Percentiles rank a stretch among this genome's conserved stretches.
phyloP scores from a whole-genome alignment of 2,888 invertebrate genomes.

The Ashinkailepas kermadecensis region DNA sequence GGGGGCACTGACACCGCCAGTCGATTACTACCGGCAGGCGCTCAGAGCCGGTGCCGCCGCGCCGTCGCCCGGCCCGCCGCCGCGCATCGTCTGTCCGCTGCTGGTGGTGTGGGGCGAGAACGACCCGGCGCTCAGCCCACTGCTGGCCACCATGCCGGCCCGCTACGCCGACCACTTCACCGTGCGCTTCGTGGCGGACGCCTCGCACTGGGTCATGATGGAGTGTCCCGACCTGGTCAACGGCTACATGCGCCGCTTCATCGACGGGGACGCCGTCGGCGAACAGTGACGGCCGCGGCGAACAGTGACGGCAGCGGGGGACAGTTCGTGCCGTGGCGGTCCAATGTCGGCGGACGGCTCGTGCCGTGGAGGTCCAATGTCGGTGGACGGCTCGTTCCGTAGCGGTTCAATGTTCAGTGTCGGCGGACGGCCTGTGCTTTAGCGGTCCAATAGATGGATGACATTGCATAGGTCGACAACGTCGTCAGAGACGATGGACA shows the following conservation, averaged over 20 bases:
- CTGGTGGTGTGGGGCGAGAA: neutral
- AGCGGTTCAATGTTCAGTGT: no score
- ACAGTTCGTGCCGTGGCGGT: no score
- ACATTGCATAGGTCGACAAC: no score
- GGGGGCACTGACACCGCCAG: slow-evolving; percentile 50
- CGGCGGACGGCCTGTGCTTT: no score
- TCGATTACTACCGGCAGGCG: slow-evolving; percentile 51
- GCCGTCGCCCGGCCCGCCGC: neutral
- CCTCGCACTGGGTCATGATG: slow-evolving; percentile 13
- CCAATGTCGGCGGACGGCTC: no score
- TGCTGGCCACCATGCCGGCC: slow-evolving; percentile 14
- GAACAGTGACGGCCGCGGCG: no score
- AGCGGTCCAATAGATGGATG: no score
- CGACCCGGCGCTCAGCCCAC: neutral
- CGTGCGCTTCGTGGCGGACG: neutral
- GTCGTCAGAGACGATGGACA: no score
- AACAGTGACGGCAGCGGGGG: no score
- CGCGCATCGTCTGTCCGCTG: neutral
- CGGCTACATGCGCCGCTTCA: neutral
- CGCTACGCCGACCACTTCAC: slow-evolving; percentile 17
- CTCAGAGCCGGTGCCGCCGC: neutral
- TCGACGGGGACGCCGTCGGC: neutral
- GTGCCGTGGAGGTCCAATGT: no score
- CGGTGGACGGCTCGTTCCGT: no score
- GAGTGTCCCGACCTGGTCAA: neutral